phyloP scores from a whole-genome alignment of 2,113 vertebrate genomes.

The Noctilio leporinus region DNA sequence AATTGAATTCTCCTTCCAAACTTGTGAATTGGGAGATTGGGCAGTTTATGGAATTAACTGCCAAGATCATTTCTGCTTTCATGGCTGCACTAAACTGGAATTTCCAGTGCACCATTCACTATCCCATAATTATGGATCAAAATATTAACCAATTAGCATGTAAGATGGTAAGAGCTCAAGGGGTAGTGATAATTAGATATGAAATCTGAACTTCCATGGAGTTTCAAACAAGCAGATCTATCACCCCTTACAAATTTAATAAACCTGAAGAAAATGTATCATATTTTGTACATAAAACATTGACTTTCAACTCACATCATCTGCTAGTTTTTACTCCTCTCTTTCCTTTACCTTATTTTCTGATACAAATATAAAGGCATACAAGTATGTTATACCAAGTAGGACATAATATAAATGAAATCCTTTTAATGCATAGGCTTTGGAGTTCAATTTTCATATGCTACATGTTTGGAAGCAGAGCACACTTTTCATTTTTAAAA shows the following conservation, averaged over 20 bases:
- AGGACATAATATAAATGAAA: not conserved
- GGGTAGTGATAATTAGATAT: constrained; percentile 61
- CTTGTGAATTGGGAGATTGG: constrained; percentile 33
- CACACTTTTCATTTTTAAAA: not conserved
- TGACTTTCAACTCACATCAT: not conserved
- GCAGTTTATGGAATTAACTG: constrained; percentile 58
- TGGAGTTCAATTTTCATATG: not conserved
- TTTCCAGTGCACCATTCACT: constrained; percentile 64
- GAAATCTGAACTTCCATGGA: constrained; percentile 8
- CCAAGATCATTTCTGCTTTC: constrained; percentile 67
- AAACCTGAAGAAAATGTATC: constrained; percentile 19
- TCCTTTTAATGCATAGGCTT: not conserved
- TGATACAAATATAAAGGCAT: not conserved
- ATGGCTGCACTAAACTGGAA: constrained; percentile 63
- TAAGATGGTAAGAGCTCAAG: constrained; percentile 63
- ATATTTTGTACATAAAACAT: not conserved
- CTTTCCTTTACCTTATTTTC: not conserved
- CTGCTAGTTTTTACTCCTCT: not conserved
- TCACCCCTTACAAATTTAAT: not conserved
- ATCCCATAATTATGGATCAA: constrained; percentile 69
- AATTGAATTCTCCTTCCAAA: too few relatives aligned
- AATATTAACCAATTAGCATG: constrained; percentile 72
- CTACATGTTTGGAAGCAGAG: not conserved
- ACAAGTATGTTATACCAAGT: not conserved
- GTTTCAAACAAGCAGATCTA: not conserved